A percentile compares a stretch with the other conserved stretches of the same genome.
Evolutionary conservation across 2,113 vertebrate species (phyloP).

Genomic region (Laticauda laticaudata): DNA sequence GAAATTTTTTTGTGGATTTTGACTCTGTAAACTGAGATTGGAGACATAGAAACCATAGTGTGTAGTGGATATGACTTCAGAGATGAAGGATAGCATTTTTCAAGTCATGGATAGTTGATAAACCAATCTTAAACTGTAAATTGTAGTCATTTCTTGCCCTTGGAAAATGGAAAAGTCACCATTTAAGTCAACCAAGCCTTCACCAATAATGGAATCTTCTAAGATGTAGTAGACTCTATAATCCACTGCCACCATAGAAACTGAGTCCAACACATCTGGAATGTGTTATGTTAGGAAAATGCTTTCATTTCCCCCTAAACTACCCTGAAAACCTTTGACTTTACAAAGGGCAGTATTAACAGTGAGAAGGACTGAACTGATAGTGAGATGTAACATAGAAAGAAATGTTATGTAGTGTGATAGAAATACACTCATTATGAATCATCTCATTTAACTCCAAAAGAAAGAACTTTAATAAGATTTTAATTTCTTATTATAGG

Average conservation of each 20-base stretch:
- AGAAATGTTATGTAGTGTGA: constrained; percentile 56
- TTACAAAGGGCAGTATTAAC: constrained; percentile 26
- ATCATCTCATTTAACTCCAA: constrained; percentile 64
- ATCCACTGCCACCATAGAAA: not conserved
- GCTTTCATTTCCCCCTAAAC: not conserved
- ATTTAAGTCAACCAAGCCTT: not conserved
- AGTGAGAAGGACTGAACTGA: constrained; percentile 10
- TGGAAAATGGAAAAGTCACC: not conserved
- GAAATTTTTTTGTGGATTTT: constrained; percentile 18
- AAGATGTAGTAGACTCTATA: not conserved
- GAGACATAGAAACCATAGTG: constrained; percentile 11
- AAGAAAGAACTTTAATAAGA: constrained; percentile 75
- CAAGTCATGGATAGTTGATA: not conserved
- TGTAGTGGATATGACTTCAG: constrained; percentile 18
- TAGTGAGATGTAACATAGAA: constrained; percentile 42
- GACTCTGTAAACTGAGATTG: constrained; percentile 17
- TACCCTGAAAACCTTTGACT: constrained; percentile 35
- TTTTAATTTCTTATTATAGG: constrained; percentile 74
- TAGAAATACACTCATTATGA: constrained; percentile 59
- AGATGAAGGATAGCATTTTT: constrained; percentile 1
- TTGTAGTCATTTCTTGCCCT: not conserved
- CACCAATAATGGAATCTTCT: not conserved
- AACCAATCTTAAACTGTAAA: not conserved
- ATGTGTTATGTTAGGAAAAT: not conserved
- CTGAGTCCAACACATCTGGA: not conserved